Conservation (phyloP, 2,797 vertebrate genomes). For the Propithecus deckenii region DNA sequence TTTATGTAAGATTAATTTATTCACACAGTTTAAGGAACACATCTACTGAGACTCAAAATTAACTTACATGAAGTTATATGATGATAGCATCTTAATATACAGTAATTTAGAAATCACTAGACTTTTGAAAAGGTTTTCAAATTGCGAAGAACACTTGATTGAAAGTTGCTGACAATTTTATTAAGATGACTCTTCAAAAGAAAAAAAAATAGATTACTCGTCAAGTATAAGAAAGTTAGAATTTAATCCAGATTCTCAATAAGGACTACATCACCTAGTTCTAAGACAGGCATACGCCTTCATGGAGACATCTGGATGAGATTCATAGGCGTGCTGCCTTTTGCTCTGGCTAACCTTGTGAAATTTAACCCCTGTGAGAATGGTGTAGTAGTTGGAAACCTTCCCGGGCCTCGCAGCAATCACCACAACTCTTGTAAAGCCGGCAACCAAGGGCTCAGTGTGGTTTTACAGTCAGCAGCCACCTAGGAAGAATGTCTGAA, state of each 20-base stretch:
- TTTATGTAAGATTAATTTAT: slow-evolving; percentile 38
- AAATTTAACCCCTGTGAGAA: slow-evolving; percentile 73
- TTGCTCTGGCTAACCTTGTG: slow-evolving; percentile 31
- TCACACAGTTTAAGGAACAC: slow-evolving; percentile 38
- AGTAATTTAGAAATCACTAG: slow-evolving; percentile 58
- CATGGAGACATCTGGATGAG: slow-evolving; percentile 45
- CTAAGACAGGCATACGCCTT: neutral
- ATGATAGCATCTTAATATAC: neutral
- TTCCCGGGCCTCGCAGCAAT: neutral
- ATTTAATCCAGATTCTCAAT: neutral
- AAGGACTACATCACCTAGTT: neutral
- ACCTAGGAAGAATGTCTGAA: slow-evolving; percentile 58
- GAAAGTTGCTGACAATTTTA: slow-evolving; percentile 49
- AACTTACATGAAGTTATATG: slow-evolving; percentile 11
- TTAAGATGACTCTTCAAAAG: neutral
- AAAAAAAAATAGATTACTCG: neutral
- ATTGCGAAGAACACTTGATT: slow-evolving; percentile 43
- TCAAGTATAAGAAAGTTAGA: neutral
- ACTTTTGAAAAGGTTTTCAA: slow-evolving; percentile 61
- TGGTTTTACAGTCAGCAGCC: slow-evolving; percentile 31
- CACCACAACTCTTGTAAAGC: slow-evolving; percentile 21
- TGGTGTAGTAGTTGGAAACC: neutral
- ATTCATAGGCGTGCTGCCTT: neutral
- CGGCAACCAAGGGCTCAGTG: neutral
- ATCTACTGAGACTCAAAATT: slow-evolving; percentile 43